A percentile compares a stretch with the other conserved stretches of the same genome.
phyloP scores from a whole-genome alignment of 2,113 vertebrate genomes.

The Epinephelus lanceolatus region DNA sequence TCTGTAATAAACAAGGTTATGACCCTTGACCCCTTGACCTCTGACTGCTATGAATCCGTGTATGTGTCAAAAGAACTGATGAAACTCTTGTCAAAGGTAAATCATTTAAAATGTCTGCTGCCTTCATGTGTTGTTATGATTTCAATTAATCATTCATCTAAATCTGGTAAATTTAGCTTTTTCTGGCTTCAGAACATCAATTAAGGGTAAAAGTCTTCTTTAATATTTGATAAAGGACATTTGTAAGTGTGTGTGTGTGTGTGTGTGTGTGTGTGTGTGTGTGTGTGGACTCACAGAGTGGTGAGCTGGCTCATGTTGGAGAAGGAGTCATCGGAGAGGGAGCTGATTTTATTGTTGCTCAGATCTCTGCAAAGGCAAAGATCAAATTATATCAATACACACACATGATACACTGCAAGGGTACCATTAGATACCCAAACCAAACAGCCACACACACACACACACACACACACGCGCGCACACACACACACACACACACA shows the following conservation, averaged over 20 bases:
- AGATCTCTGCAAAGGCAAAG: constrained; percentile 88
- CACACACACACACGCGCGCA: constrained; percentile 23
- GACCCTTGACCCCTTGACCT: neutral
- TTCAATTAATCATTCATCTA: neutral
- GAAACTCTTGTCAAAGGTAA: neutral
- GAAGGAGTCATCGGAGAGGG: constrained; percentile 94
- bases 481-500: constrained; percentile 2
- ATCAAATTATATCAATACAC: constrained; percentile 31
- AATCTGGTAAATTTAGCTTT: neutral
- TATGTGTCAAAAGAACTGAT: neutral
- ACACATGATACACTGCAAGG: neutral
- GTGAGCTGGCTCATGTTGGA: constrained; percentile 99
- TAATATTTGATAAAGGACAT: neutral
- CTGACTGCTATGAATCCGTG: neutral
- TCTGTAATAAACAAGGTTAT: neutral
- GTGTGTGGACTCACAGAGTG: constrained; percentile 90
- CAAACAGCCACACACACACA: neutral
- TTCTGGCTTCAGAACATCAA: neutral
- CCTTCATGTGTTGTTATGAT: neutral
- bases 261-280: constrained; percentile 41
- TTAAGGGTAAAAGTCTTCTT: too few species aligned
- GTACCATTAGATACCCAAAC: neutral
- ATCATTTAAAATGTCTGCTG: neutral
- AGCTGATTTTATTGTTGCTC: constrained; percentile 98
- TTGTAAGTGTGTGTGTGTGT: constrained; percentile 23